Percentiles rank a stretch among this genome's conserved stretches.
These are phyloP conservation scores for Empidonax alnorum DNA, from an alignment of 2,113 vertebrate species.

Conservation along the genomic window DNA sequence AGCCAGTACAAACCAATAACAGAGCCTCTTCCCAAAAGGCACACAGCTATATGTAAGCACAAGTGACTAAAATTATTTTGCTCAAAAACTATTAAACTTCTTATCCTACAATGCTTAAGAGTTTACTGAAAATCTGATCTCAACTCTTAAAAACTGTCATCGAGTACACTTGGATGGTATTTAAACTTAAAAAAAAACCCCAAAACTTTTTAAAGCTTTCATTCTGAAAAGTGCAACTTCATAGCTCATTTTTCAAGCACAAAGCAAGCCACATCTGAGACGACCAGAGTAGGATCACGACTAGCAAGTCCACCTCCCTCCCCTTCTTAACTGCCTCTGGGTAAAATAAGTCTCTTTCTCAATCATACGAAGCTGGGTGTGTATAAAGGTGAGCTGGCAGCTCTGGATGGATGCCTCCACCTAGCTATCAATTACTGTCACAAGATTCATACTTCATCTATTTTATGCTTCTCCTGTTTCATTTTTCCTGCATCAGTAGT, in stretches of 20 bases:
- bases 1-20: not conserved
- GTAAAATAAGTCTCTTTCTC: not conserved
- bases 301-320: not conserved
- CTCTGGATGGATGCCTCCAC: not conserved
- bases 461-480: not conserved
- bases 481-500: not conserved
- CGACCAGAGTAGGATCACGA: not conserved
- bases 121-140: not conserved
- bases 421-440: conserved; percentile 19
- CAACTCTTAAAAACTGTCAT: not conserved
- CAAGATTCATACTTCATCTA: not conserved
- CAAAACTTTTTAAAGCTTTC: not conserved
- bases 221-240: not conserved
- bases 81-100: not conserved
- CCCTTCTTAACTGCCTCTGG: not conserved
- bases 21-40: not conserved
- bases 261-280: not conserved
- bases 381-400: not conserved
- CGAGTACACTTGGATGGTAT: not conserved
- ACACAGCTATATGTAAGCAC: not conserved
- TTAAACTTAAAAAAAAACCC: rapidly evolving
- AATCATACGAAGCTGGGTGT: not conserved
- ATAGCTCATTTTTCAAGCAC: not conserved
- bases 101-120: not conserved
- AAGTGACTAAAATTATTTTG: not conserved